Conservation (phyloP, 2,113 vertebrate species). For the Takifugu bimaculatus region DNA sequence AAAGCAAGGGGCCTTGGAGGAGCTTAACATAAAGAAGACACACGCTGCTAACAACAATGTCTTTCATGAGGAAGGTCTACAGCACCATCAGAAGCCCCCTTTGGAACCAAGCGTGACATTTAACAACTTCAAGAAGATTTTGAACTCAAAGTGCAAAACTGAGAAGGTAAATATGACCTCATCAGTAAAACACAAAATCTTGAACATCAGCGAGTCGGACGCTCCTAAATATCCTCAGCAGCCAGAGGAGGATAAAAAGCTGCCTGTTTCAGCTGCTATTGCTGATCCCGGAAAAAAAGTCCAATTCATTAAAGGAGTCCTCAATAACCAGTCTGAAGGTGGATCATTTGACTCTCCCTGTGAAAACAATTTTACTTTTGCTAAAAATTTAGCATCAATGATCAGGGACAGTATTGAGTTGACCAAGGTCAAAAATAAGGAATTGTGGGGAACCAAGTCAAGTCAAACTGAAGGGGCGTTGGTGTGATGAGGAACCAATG, state of each 20-base stretch:
- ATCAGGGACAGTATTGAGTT: constrained; percentile 88
- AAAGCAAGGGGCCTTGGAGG: constrained; percentile 45
- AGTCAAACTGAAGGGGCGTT: constrained; percentile 79
- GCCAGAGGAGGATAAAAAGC: constrained; percentile 9
- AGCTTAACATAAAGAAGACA: constrained; percentile 34
- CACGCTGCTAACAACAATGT: constrained; percentile 46
- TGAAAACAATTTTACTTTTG: constrained; percentile 58
- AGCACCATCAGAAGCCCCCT: constrained; percentile 17
- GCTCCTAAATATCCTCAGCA: constrained; percentile 14
- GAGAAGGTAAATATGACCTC: constrained; percentile 54
- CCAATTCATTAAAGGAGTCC: constrained; percentile 80
- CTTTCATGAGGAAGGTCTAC: constrained; percentile 12
- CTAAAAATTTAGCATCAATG: constrained; percentile 65
- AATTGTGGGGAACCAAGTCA: constrained; percentile 59
- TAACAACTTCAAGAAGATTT: constrained; percentile 57
- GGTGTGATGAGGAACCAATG: constrained; percentile 82
- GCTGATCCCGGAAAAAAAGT: constrained; percentile 47
- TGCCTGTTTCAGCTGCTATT: constrained; percentile 28
- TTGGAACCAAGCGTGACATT: constrained; percentile 29
- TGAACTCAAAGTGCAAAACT: constrained; percentile 31
- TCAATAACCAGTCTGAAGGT: constrained; percentile 83
- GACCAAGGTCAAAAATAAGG: constrained; percentile 72
- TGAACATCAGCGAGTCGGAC: constrained; percentile 40
- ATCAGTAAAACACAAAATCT: constrained; percentile 29
- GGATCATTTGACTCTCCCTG: constrained; percentile 44